phyloP scores from a whole-genome alignment of 2,888 invertebrate species.

The Amphipoea oculea region DNA sequence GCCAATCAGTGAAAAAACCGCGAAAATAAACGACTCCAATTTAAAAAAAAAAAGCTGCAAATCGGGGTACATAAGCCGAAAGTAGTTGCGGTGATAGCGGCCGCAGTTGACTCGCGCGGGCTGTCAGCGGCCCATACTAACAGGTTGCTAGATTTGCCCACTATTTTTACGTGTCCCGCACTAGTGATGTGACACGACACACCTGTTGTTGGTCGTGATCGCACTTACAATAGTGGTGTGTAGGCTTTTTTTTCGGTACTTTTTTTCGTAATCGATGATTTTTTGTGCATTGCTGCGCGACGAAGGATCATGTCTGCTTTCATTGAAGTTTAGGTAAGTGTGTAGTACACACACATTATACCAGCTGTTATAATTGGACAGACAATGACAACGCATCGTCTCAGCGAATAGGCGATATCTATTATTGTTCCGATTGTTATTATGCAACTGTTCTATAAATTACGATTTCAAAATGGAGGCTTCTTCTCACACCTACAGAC shows the following conservation, averaged over 20 bases:
- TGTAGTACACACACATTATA: neutral
- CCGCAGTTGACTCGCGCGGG: constrained; percentile 67
- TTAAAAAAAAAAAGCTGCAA: constrained; percentile 47
- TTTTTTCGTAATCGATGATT: neutral
- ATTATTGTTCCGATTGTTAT: neutral
- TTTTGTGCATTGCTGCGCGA: neutral
- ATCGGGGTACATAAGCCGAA: constrained; percentile 55
- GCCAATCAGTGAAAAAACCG: constrained; percentile 6
- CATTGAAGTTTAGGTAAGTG: neutral
- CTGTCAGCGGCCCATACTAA: constrained; percentile 78
- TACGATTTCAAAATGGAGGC: neutral
- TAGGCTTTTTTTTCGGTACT: neutral
- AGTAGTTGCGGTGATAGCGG: constrained; percentile 78
- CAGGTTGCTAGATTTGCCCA: constrained; percentile 88
- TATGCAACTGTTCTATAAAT: neutral
- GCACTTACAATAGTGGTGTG: constrained; percentile 50
- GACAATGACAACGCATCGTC: neutral
- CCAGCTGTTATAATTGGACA: neutral
- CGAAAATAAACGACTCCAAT: constrained; percentile 25
- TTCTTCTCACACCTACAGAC: neutral
- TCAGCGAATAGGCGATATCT: neutral
- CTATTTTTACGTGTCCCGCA: constrained; percentile 88
- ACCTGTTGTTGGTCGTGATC: constrained; percentile 82
- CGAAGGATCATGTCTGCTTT: neutral
- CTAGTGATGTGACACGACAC: constrained; percentile 85